Evolutionary conservation across 1,140 invertebrate species (phyloP).

Genomic region (Apolygus lucorum): DNA sequence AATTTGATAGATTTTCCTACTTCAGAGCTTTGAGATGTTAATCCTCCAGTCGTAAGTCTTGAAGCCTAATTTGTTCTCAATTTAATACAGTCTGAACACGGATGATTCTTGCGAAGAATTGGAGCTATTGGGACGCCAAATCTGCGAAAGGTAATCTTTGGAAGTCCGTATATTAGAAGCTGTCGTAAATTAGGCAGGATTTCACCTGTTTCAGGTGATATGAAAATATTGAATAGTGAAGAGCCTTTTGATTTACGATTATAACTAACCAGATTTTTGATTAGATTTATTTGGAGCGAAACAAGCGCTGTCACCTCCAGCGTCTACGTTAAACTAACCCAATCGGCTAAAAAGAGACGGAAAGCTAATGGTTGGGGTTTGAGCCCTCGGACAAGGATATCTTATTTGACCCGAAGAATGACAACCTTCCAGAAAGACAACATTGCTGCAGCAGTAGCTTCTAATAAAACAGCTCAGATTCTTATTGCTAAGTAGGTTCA

Average conservation of each 20-base stretch:
- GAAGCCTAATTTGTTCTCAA: too few relatives aligned
- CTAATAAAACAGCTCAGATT: background rate
- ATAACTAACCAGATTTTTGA: background rate
- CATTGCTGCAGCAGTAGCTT: background rate
- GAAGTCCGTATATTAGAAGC: background rate
- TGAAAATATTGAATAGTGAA: background rate
- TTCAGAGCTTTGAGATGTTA: too few relatives aligned
- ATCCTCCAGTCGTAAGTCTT: too few relatives aligned
- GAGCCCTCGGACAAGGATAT: background rate
- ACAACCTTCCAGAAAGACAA: slow-evolving; percentile 9
- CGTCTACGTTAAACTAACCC: background rate
- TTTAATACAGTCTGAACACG: background rate
- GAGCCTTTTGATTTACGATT: background rate
- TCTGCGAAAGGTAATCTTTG: background rate
- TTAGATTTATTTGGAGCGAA: background rate
- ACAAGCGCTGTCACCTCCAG: background rate
- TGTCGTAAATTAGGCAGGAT: too few relatives aligned
- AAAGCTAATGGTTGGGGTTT: background rate
- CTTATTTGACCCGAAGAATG: slow-evolving; percentile 7
- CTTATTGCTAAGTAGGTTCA: background rate
- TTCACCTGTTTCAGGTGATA: too few relatives aligned
- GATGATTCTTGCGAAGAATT: slow-evolving; percentile 6
- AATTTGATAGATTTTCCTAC: too few relatives aligned
- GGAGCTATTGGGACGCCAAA: background rate
- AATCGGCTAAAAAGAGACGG: background rate